These are phyloP conservation scores for Sebastes ruberrimus DNA, from an alignment of 2,797 vertebrate species.

Conservation along the genomic window DNA sequence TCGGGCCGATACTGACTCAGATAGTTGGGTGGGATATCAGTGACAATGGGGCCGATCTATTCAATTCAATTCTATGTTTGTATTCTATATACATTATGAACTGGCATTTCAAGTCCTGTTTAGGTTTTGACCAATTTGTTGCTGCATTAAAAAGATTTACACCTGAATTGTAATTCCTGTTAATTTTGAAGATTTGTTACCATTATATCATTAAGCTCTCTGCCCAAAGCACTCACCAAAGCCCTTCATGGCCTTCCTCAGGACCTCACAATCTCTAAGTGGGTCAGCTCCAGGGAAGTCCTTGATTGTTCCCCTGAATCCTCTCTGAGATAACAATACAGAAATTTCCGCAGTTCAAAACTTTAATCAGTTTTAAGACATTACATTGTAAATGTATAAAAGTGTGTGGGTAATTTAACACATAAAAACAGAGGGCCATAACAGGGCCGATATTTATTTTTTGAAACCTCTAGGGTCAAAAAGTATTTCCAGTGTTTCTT, in stretches of 20 bases:
- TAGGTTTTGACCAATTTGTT: too few relatives aligned
- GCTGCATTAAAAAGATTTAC: too few relatives aligned
- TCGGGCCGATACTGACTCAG: too few relatives aligned
- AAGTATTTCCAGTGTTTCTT: slow-evolving; percentile 27
- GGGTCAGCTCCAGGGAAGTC: slow-evolving; percentile 91
- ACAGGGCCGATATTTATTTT: background rate
- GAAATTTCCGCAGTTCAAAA: background rate
- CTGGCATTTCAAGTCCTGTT: too few relatives aligned
- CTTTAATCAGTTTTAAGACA: accelerated
- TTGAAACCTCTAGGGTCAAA: background rate
- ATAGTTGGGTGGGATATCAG: too few relatives aligned
- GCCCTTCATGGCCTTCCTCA: slow-evolving; percentile 99
- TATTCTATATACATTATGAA: too few relatives aligned
- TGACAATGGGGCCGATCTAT: too few relatives aligned
- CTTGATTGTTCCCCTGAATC: slow-evolving; percentile 87
- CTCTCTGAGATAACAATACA: slow-evolving; percentile 77
- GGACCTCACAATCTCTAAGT: slow-evolving; percentile 92
- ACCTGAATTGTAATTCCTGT: too few relatives aligned
- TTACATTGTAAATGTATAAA: background rate
- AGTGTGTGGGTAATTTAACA: background rate
- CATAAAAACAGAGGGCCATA: background rate
- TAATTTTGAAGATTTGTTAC: too few relatives aligned
- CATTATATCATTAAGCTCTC: background rate
- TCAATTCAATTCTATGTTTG: too few relatives aligned
- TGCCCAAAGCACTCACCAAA: slow-evolving; percentile 86